Conservation (phyloP, 2,888 invertebrate genomes). For the Hydrotaea diabolus region DNA sequence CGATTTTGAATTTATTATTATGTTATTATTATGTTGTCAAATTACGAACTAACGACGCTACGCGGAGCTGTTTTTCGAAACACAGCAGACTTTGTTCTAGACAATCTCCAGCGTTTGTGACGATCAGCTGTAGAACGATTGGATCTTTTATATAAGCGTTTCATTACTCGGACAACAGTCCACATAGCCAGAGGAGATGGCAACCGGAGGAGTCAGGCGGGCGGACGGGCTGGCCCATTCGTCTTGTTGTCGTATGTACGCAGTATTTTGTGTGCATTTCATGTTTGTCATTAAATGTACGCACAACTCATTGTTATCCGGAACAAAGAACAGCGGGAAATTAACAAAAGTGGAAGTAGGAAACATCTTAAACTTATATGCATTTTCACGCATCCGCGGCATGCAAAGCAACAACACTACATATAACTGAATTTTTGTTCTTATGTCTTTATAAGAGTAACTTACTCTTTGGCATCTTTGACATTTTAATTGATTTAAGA, state of each 20-base stretch:
- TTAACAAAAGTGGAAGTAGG: conserved; percentile 55
- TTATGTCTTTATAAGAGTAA: neutral
- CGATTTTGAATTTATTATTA: conserved; percentile 38
- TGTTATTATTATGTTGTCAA: conserved; percentile 13
- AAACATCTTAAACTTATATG: conserved; percentile 39
- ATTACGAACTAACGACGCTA: conserved; percentile 22
- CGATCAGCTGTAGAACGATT: conserved; percentile 32
- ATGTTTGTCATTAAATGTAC: conserved; percentile 22
- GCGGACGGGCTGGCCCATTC: no score
- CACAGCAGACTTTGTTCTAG: conserved; percentile 43
- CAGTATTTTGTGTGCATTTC: conserved; percentile 12
- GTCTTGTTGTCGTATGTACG: neutral
- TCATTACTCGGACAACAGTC: neutral
- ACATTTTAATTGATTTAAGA: no score
- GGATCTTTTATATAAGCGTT: conserved; percentile 48
- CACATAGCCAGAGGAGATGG: neutral
- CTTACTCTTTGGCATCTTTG: neutral
- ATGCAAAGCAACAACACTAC: neutral
- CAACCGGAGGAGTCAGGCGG: neutral
- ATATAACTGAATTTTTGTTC: neutral
- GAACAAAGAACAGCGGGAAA: conserved; percentile 54
- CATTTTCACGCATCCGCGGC: conserved; percentile 37
- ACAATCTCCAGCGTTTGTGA: conserved; percentile 61
- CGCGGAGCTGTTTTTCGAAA: conserved; percentile 44
- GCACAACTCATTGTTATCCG: conserved; percentile 47